Conservation (phyloP, 2,797 vertebrate genomes). For the Molossus alvarezi region DNA sequence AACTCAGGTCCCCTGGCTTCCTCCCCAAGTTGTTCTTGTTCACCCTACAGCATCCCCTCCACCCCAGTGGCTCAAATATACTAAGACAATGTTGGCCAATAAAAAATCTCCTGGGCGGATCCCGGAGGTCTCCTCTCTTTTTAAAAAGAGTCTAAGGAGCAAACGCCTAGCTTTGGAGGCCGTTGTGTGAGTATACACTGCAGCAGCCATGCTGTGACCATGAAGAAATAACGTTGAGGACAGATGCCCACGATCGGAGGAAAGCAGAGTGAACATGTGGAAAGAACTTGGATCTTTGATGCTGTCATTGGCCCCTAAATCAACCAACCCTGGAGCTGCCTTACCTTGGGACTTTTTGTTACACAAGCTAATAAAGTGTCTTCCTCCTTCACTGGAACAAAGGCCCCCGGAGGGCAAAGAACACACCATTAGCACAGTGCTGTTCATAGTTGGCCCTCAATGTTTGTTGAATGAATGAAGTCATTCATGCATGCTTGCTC, state of each 20-base stretch:
- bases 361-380: neutral
- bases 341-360: neutral
- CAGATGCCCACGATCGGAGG: neutral
- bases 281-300: neutral
- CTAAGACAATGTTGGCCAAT: neutral
- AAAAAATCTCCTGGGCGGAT: neutral
- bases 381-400: neutral
- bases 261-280: neutral
- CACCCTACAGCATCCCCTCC: neutral
- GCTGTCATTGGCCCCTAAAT: neutral
- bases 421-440: fast-evolving
- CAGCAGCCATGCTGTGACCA: neutral
- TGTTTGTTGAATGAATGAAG: neutral
- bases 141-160: neutral
- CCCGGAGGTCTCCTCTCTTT: neutral
- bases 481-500: fast-evolving
- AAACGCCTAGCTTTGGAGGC: neutral
- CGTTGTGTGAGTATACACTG: neutral
- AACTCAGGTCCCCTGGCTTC: neutral
- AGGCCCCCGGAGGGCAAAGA: neutral
- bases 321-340: neutral
- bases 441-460: fast-evolving
- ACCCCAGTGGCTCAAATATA: neutral
- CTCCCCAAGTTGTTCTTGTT: neutral
- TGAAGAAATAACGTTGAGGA: neutral